Percentiles rank a stretch among this genome's conserved stretches.
phyloP scores from a whole-genome alignment of 1,140 invertebrate species.

The Microvelia longipes region DNA sequence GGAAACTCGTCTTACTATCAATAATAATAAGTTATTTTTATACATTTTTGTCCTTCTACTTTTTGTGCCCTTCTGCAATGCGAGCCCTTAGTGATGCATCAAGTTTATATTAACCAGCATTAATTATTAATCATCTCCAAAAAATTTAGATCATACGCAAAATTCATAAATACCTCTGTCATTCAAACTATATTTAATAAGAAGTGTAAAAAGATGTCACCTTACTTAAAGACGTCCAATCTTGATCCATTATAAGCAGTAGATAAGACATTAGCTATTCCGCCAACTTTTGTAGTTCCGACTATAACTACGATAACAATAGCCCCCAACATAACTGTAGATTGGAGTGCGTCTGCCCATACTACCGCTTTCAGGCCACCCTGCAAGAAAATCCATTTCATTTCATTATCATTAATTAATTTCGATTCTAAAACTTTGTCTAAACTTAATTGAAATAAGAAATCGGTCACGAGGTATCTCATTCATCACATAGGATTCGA shows the following conservation, averaged over 20 bases:
- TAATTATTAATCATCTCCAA: too few relatives aligned
- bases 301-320: slow-evolving; percentile 18
- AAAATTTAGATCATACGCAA: too few relatives aligned
- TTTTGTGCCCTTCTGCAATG: too few relatives aligned
- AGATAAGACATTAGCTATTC: slow-evolving; percentile 33
- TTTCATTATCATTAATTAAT: neutral
- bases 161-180: too few relatives aligned
- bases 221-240: neutral
- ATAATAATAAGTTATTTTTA: too few relatives aligned
- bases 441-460: neutral
- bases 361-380: slow-evolving; percentile 65
- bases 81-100: too few relatives aligned
- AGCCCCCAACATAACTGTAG: slow-evolving; percentile 60
- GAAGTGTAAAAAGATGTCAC: too few relatives aligned
- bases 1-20: too few relatives aligned
- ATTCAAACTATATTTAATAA: too few relatives aligned
- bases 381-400: slow-evolving; percentile 26
- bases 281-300: slow-evolving; percentile 36
- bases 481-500: too few relatives aligned
- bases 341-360: slow-evolving; percentile 72
- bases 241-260: neutral
- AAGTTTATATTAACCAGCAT: too few relatives aligned
- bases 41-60: too few relatives aligned
- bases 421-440: neutral
- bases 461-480: neutral